Conservation (phyloP, 2,113 vertebrate genomes). For the Tapirus terrestris region DNA sequence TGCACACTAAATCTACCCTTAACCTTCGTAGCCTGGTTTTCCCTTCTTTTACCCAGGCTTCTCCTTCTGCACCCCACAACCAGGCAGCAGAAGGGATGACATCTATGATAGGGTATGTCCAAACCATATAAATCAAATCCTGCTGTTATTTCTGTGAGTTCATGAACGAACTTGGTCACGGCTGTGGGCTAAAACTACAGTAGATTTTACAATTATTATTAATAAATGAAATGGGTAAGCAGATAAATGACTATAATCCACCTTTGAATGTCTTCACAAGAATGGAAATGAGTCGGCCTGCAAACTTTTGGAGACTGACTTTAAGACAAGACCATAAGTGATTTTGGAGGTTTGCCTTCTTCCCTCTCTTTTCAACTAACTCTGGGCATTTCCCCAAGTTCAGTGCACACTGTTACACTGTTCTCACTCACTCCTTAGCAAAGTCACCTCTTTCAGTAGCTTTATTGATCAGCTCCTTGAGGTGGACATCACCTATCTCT, state of each 20-base stretch:
- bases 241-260: neutral
- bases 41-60: neutral
- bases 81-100: neutral
- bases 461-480: neutral
- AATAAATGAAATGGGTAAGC: neutral
- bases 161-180: neutral
- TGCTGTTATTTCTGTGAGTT: neutral
- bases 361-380: neutral
- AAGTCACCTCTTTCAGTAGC: neutral
- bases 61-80: neutral
- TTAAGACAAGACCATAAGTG: neutral
- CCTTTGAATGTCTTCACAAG: neutral
- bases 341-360: neutral
- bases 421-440: neutral
- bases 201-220: neutral
- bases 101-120: neutral
- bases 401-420: neutral
- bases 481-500: neutral
- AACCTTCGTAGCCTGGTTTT: neutral
- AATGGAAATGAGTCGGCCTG: neutral
- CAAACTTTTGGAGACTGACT: neutral
- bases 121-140: neutral
- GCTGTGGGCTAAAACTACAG: neutral
- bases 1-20: neutral
- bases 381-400: neutral